Base-by-base conservation (phyloP, 2,888 invertebrate species). In the Rhingia campestris region DNA sequence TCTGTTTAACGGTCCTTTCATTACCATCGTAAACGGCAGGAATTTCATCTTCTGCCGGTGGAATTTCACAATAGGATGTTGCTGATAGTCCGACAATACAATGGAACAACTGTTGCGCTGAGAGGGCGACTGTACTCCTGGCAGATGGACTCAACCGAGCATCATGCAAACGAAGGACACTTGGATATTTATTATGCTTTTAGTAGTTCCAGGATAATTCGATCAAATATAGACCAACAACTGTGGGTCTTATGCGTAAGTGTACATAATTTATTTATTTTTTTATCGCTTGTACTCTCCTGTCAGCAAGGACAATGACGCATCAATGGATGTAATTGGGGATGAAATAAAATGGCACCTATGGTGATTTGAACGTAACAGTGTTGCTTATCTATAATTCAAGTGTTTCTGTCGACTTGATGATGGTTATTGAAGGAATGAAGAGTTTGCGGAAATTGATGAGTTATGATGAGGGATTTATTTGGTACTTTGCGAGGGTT, bases 181-280 rank as follows among this genome's bases (percentile, higher is more conserved):
- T 81, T 81, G 59, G 70, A 66, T 67, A 81, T 76, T 81, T 76
- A 76, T 81, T 76, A 72, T 49, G 81, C 66, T 81, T 81, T 76
- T 67, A 76, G 72, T 66, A 81, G 64, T 70, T 58, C 6, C 64
- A 58, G 58, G 37, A 73, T 79, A 81, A 81, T 81, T 81, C 75
- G 70, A 80, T 73, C 74, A 80, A 53, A 80, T 64, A 75, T 70
- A 75, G 59, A 70, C 63, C 70, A 75, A 81, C 81, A 66, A 69
- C 51, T 64, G 58, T 35, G 45, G 61, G 37, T 56, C 47, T 61
- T 59, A 70, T 59, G 64, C 64, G 53, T 54, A 66, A 70, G 53
- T 76, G 64, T 69, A 70, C 64, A 56, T 59, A 61, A 10, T 73
- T 66, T 72, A 10, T 39, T 67, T 37, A 30, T 53, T 66, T 30